These are phyloP conservation scores for Agrochola litura DNA, from an alignment of 2,888 invertebrate genomes.

Conservation along the genomic window DNA sequence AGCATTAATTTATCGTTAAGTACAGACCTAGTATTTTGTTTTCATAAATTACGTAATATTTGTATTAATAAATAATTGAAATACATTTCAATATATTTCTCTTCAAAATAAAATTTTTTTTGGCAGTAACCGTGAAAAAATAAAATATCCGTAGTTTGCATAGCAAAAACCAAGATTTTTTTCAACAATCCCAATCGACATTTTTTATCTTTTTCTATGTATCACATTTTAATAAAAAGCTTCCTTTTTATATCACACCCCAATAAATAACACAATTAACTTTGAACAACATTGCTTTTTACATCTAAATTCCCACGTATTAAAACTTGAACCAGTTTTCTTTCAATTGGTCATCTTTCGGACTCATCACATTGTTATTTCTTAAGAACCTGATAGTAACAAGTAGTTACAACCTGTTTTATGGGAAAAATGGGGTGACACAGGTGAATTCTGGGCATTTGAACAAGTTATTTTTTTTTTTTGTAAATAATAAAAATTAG, in stretches of 20 bases:
- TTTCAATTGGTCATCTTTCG: conserved; percentile 52
- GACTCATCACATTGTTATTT: conserved; percentile 54
- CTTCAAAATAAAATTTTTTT: not conserved
- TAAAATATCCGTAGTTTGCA: not conserved
- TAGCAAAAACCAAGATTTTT: not conserved
- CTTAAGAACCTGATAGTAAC: conserved; percentile 63
- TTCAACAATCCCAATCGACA: not conserved
- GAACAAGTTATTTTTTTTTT: too few species aligned
- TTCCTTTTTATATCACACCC: conserved; percentile 1
- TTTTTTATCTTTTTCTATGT: not conserved
- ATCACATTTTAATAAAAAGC: not conserved
- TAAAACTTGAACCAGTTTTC: conserved; percentile 61
- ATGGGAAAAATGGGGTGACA: conserved; percentile 57
- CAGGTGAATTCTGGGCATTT: conserved; percentile 64
- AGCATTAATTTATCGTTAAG: not conserved
- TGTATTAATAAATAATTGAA: not conserved
- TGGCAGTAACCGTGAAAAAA: not conserved
- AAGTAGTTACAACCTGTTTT: conserved; percentile 40
- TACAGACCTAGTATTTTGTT: not conserved
- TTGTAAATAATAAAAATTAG: conserved; percentile 22
- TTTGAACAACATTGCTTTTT: conserved; percentile 53
- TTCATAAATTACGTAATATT: not conserved
- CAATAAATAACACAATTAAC: conserved; percentile 19
- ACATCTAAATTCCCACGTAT: conserved; percentile 65
- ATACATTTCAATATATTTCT: not conserved